Base-by-base conservation (phyloP, 2,888 invertebrate genomes). In the Lasioglossum zephyrum region DNA sequence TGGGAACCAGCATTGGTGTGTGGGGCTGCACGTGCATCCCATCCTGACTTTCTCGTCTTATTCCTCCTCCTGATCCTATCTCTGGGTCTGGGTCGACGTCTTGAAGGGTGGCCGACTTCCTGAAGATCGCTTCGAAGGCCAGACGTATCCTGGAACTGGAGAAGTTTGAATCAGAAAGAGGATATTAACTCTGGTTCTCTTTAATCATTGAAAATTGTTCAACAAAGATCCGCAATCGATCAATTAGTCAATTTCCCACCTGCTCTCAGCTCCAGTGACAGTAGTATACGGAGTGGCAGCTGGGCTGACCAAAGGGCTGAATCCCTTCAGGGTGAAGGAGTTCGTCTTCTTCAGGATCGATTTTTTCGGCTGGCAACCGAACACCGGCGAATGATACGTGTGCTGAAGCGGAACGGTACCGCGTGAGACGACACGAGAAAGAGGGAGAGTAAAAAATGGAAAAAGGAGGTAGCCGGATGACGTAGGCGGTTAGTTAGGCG, bases 281-380 rank as follows among this genome's bases (percentile, higher is more conserved):
- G 98, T 98, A 39, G 98, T 97, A 93, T 98, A 98, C 0, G 96
- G 96, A 39, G 96, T 96, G 0, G 95, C 95, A 36, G 95, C 95
- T 2, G 96, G 95, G 81, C 96, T 95, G 53, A 96, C 95, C 73
- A 96, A 95, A 4, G 97, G 96, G 84, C 96, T 96, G 92, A 96
- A 97, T 72, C 97, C 96, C 92, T 96, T 96, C 53, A 98, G 94
- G 0, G 97, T 98, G 95, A 98, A 98, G 13, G 98, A 98, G 95
- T 98, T 98, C 0, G 98, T 98, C 95, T 99, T 99, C 96, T 99
- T 99, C 86, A 99, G 96, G 93, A 99, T 99, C 0, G 99, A 99
- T 94, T 99, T 98, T 88, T 97, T 97, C 5, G 98, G 97, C 77
- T 95, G 95, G 8, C 95, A 93, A 36, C 96, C 96, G 89, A 96